A percentile compares a stretch with the other conserved stretches of the same genome.
These are phyloP conservation scores for Drosophila mayaguana DNA, from an alignment of 2,888 invertebrate species.

Conservation along the genomic window DNA sequence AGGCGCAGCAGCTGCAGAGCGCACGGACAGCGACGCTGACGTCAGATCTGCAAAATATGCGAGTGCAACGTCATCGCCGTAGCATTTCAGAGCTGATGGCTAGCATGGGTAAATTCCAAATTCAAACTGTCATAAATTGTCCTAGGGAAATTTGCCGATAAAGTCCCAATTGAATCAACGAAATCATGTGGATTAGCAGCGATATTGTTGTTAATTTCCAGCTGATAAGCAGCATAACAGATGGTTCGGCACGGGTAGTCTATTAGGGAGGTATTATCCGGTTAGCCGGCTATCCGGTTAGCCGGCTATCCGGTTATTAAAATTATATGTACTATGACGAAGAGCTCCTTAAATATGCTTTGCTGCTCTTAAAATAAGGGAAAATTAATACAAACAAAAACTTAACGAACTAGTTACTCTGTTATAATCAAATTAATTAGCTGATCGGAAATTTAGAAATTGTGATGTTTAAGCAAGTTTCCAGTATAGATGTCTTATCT, in stretches of 20 bases:
- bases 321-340: background rate
- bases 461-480: background rate
- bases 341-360: background rate
- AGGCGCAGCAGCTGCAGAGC: conserved; percentile 42
- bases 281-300: background rate
- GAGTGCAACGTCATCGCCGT: conserved; percentile 83
- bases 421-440: background rate
- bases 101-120: conserved; percentile 80
- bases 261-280: background rate
- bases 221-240: background rate
- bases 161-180: background rate
- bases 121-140: background rate
- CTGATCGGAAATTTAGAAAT: background rate
- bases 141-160: background rate
- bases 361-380: too few species aligned
- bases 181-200: too few species aligned
- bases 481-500: background rate
- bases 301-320: background rate
- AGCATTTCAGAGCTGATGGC: conserved; percentile 85
- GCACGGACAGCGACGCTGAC: conserved; percentile 32
- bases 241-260: background rate
- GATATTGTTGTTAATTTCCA: background rate
- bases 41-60: conserved; percentile 35
- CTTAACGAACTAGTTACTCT: background rate
- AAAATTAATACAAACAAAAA: too few species aligned